Base-by-base conservation (phyloP, 1,140 invertebrate species). In the Coelopa frigida region DNA sequence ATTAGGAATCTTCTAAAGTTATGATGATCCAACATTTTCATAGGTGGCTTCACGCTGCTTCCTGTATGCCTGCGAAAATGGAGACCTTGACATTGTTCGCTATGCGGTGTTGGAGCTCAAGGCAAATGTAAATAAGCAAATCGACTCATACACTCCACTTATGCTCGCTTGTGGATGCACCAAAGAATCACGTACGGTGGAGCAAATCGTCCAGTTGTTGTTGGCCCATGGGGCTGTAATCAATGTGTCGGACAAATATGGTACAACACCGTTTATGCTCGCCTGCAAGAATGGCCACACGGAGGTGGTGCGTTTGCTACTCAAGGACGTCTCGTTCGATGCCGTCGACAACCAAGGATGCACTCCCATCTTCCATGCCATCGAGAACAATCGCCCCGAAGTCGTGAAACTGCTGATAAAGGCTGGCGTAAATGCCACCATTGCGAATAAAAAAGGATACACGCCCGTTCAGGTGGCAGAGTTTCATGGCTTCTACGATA, bases 321-420 rank as follows among this genome's bases (percentile, higher is more conserved):
- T 75, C 2, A 54, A 67, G 3, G 43, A 62, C 14, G 68, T 71
- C 22, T 64, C 60, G 47, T 56, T 63, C 17, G 58, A 73, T 46
- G 62, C 61, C 7, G 50, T 61, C 17, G 73, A 76, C 51, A 73
- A 73, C 54, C 65, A 73, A 27, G 69, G 70, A 0, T 72, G 72
- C 59, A 72, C 65, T 40, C 63, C 68, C 6, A 56, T 76, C 32
- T 75, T 75, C 45, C 70, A 73, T 64, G 74, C 74, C n/a, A 68
- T 75, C 4, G 61, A 70, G 37, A 53, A 58, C 15, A 72, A 72
- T 48, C 59, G 67, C 27, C 26, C 49, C 1, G 58, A 72, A 7
- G 54, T 73, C 29, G 72, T 74, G 8, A 57, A 71, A 53, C 46
- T 66, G 20, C 54, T 77, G 22, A 33, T 74, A 5, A 59, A 72